These are phyloP conservation scores for Thryonomys swinderianus DNA, from an alignment of 2,113 vertebrate genomes.

Conservation along the genomic window DNA sequence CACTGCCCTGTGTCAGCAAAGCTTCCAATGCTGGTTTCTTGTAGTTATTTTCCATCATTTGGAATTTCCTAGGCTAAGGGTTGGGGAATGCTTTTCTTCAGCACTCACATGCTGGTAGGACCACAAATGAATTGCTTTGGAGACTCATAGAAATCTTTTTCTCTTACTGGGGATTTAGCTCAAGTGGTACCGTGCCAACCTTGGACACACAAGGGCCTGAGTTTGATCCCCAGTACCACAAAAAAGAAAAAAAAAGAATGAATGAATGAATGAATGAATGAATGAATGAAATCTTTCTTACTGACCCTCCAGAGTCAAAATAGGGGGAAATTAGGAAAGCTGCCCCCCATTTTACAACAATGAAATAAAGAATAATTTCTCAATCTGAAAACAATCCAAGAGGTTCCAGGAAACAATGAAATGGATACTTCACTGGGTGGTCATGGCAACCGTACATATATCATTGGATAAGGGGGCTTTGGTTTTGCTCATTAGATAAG, in stretches of 20 bases:
- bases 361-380: neutral
- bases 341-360: neutral
- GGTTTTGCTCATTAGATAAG: neutral
- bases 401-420: neutral
- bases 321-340: neutral
- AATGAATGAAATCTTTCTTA: neutral
- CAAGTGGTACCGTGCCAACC: no score
- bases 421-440: neutral
- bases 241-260: no score
- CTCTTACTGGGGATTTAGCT: no score
- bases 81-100: neutral
- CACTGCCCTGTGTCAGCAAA: rapidly evolving
- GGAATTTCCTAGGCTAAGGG: neutral
- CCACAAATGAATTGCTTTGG: neutral
- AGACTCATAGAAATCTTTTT: neutral
- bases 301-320: neutral
- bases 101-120: neutral
- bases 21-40: neutral
- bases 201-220: no score
- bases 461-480: neutral
- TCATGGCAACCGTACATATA: neutral
- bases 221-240: no score
- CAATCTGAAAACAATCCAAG: neutral
- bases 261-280: no score
- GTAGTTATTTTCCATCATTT: neutral